These are phyloP conservation scores for Phaethornis superciliosus DNA, from an alignment of 2,113 vertebrate genomes.

Conservation along the genomic window DNA sequence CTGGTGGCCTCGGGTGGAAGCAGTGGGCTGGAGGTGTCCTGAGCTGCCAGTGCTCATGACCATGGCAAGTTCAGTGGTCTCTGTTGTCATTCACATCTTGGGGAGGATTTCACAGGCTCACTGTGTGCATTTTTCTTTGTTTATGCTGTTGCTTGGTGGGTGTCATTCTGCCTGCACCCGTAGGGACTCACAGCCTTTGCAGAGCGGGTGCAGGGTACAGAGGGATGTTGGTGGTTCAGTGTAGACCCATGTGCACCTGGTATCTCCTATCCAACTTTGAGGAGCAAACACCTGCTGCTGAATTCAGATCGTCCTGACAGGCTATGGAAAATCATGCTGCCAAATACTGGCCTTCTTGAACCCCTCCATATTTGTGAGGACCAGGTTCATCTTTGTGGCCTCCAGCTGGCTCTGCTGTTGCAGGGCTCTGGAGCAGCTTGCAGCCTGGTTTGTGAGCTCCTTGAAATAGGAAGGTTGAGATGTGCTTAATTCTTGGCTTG, in stretches of 20 bases:
- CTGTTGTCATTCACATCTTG: not conserved
- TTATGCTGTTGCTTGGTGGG: not conserved
- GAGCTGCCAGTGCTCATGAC: not conserved
- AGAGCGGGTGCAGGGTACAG: fast-evolving
- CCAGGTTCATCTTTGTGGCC: not conserved
- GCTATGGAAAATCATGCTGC: not conserved
- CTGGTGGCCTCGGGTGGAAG: not conserved
- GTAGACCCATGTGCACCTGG: not conserved
- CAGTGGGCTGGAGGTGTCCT: not conserved
- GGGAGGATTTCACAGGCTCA: not conserved
- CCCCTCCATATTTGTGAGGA: not conserved
- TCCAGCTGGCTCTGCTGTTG: not conserved
- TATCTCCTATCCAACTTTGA: not conserved
- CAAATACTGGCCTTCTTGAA: not conserved
- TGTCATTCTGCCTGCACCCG: fast-evolving
- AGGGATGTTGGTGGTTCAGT: not conserved
- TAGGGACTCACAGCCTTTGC: not conserved
- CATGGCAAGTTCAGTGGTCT: fast-evolving
- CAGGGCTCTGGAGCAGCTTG: not conserved
- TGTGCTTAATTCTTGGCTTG: not conserved
- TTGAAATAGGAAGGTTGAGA: not conserved
- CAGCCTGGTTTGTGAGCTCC: not conserved
- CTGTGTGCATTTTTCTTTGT: not conserved
- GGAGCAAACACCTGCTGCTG: not conserved
- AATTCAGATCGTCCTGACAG: fast-evolving